Base-by-base conservation (phyloP, 2,797 vertebrate genomes). In the Parauchenoglanis punctatus region DNA sequence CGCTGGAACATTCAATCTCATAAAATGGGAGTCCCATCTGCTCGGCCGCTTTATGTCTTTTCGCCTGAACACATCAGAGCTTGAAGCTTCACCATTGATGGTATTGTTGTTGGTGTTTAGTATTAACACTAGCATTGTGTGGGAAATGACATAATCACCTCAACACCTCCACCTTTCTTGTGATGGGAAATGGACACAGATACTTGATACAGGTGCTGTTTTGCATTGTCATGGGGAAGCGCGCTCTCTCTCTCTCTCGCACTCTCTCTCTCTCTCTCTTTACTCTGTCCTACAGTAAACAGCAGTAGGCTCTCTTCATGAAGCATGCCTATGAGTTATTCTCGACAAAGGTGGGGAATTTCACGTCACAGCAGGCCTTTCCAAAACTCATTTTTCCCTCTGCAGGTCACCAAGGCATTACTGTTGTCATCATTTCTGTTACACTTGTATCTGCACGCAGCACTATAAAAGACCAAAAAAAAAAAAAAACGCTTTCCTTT, bases 361-460 rank as follows among this genome's bases (percentile, higher is more conserved):
- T 87, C 82, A 59, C 70, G 75, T 68, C 73, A 67, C 86, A 80
- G 86, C 82, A 87, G 82, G 82, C 76, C 54, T 63, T 80, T 81
- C 31, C 75, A 44, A 81, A 80, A 72, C 68, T 81, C 58, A 40
- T 81, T 81, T 81, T 56, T 46, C 73, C n/a, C 61, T n/a, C n/a
- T 28, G 52, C 68, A 12, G 52, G 70, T 78, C 72, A 86, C 80
- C 46, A 63, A 78, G 84, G 84, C 54, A 52, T 86, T 85, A 73
- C 63, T 56, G 77, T 65, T 75, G 67, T 76, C 68, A 77, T 87
- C 46, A 83, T 76, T 85, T 88, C 63, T 72, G 56, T 72, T 68
- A 11, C 61, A 78, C 70, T 44, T 59, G 15, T 73, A 52, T 81
- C 52, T 56, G 44, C 20, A 12, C 59, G 20, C 15, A 81, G 18